phyloP scores from a whole-genome alignment of 2,113 vertebrate genomes.

The Gobius niger region DNA sequence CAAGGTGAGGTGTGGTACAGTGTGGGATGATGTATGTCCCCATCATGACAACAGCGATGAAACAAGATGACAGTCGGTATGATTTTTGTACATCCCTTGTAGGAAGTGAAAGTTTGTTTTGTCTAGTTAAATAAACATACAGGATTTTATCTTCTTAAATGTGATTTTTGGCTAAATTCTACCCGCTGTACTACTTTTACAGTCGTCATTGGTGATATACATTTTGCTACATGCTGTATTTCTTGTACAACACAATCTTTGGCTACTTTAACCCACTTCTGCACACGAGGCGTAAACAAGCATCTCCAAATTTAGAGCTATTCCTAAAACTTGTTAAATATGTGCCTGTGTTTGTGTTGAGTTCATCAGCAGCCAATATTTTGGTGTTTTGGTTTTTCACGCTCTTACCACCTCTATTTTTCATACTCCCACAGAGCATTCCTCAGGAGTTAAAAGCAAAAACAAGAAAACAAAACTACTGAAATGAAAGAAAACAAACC shows the following conservation, averaged over 20 bases:
- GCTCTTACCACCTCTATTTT: constrained; percentile 53
- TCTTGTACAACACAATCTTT: too few species aligned
- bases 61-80: neutral
- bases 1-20: constrained; percentile 30
- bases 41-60: constrained; percentile 1
- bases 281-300: neutral
- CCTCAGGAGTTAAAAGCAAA: constrained; percentile 55
- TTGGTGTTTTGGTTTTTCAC: constrained; percentile 41
- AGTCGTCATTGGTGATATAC: too few species aligned
- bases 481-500: constrained; percentile 52
- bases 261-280: too few species aligned
- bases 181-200: too few species aligned
- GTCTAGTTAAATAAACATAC: too few species aligned
- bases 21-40: constrained; percentile 23
- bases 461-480: constrained; percentile 55
- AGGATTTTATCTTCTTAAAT: too few species aligned
- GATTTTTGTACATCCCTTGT: neutral
- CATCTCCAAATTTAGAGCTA: neutral
- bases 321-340: constrained; percentile 29
- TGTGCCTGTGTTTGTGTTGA: constrained; percentile 22
- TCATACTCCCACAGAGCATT: constrained; percentile 57
- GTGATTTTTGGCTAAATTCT: too few species aligned
- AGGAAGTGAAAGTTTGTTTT: too few species aligned
- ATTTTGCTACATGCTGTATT: too few species aligned
- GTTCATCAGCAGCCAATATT: constrained; percentile 42